These are phyloP conservation scores for Hydrocynus forskahlii DNA, from an alignment of 2,797 vertebrate species.

Conservation along the genomic window DNA sequence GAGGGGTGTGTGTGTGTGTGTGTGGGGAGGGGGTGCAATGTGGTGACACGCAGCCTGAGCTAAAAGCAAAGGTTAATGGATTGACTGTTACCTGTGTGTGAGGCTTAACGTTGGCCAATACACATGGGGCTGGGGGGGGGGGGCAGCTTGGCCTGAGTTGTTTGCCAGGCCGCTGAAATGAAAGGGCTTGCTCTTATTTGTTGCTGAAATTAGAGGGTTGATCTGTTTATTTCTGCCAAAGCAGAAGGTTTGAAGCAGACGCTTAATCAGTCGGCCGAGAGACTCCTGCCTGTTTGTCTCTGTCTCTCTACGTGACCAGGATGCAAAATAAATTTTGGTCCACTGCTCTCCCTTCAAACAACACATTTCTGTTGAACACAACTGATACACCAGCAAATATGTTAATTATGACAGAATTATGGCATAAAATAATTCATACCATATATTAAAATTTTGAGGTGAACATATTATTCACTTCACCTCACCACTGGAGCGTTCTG, in stretches of 20 bases:
- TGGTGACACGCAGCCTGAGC: constrained; percentile 83
- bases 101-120: constrained; percentile 82
- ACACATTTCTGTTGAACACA: background rate
- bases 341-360: background rate
- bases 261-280: constrained; percentile 57
- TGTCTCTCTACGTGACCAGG: background rate
- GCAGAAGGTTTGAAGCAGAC: constrained; percentile 70
- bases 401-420: background rate
- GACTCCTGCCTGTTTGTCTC: constrained; percentile 34
- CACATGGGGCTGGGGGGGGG: constrained; percentile 73
- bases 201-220: constrained; percentile 70
- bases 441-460: too few relatives aligned
- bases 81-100: constrained; percentile 94
- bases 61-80: constrained; percentile 99
- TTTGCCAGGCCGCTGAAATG: constrained; percentile 79
- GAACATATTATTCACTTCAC: too few relatives aligned
- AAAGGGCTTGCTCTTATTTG: constrained; percentile 77
- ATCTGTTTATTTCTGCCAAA: constrained; percentile 71
- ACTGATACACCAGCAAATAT: background rate
- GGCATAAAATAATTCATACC: too few relatives aligned
- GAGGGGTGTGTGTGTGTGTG: constrained; percentile 47
- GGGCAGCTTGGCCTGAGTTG: constrained; percentile 67
- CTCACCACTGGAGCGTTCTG: too few relatives aligned
- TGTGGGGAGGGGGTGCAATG: constrained; percentile 71
- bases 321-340: constrained; percentile 4